Evolutionary conservation across 2,888 invertebrate species (phyloP), one percentile per base, ranked within the genome.

Genomic region (Shargacucullia verbasci): DNA sequence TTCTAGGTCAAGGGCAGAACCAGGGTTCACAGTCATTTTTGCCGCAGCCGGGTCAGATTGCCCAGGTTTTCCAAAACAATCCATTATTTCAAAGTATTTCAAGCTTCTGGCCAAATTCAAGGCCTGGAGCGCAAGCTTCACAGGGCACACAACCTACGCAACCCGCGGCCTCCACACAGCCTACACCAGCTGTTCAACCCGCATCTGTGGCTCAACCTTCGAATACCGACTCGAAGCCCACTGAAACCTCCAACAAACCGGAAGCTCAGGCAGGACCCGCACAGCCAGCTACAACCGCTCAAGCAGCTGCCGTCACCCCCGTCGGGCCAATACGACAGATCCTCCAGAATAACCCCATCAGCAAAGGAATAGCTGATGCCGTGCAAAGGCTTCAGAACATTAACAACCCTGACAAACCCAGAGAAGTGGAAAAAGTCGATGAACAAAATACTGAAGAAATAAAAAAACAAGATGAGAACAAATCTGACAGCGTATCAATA

Each of bases 241-340:
- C 9, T 3, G 56, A 38, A 35, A 0, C 39, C 2, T 10, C 13
- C 5, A 25, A 46, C 9, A 54, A 25, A 43, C 56, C 56, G 29
- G 46, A 43, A 12, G 8, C 20, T 1, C 37, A 34, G 1, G 6
- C 52, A 11, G 15, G 49, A 5, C 41, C 46, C 25, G 45, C n/a
- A 7, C 50, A 58, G 6, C 59, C 65, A 34, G 59, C 48, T n/a
- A 31, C 20, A n/a, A 55, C 52, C 12, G 27, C 54, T 2, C 35
- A 73, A 56, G n/a, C 68, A 54, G 25, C 34, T 3, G 52, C 63
- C 2, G 48, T 46, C 3, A 61, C 68, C 55, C 29, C 72, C 46
- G 8, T 67, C 54, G 45, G 77, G 0, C 89, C 88, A 0, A 80
- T 88, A 31, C 73, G 79, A 10, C 80, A 86, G 59, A 81, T 85